These are phyloP conservation scores for Cheilosia urbana DNA, from an alignment of 2,888 invertebrate species.

Conservation along the genomic window DNA sequence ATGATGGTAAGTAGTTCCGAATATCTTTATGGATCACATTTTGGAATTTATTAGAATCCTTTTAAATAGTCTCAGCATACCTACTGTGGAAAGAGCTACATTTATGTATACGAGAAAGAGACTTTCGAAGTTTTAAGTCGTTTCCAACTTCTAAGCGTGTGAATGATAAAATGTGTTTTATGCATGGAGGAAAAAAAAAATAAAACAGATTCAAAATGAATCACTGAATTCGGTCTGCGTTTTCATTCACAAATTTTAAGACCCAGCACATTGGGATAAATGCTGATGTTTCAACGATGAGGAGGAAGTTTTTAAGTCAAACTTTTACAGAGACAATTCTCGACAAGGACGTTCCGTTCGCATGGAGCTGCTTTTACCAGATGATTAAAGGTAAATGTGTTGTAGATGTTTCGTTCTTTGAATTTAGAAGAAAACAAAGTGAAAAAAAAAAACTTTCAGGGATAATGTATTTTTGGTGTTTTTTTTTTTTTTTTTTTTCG, in stretches of 20 bases:
- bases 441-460: constrained; percentile 15
- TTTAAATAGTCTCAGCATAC: constrained; percentile 8
- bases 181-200: background rate
- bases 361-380: constrained; percentile 26
- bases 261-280: constrained; percentile 14
- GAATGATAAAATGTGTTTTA: constrained; percentile 44
- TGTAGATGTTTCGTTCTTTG: constrained; percentile 10
- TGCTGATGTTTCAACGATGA: constrained; percentile 10
- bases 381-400: constrained; percentile 46
- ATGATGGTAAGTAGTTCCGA: constrained; percentile 2
- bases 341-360: background rate
- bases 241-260: constrained; percentile 37
- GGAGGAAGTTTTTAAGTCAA: constrained; percentile 50
- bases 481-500: constrained; percentile 1
- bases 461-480: constrained; percentile 21
- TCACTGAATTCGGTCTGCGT: constrained; percentile 4
- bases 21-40: constrained; percentile 6
- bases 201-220: constrained; percentile 13
- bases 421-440: background rate
- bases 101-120: background rate
- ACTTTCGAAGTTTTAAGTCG: constrained; percentile 37
- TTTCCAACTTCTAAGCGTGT: constrained; percentile 20
- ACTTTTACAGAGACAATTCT: constrained; percentile 34
- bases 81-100: background rate
- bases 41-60: constrained; percentile 26